Evolutionary conservation across 2,797 vertebrate genomes (phyloP).

Genomic region (Hippocampus kuda): DNA sequence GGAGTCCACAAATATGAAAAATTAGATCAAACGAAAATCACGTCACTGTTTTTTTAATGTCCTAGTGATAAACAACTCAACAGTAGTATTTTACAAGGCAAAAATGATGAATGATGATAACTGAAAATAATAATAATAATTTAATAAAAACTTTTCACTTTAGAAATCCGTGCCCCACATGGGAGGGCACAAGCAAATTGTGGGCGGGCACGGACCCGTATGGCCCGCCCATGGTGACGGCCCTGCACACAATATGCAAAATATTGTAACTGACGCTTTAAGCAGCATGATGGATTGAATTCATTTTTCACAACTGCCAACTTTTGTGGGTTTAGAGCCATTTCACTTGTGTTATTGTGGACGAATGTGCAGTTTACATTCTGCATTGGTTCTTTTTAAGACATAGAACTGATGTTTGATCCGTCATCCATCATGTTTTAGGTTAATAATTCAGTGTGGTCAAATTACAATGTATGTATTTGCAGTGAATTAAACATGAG

Average conservation of each 20-base stretch:
- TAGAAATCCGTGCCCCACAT: too few species aligned
- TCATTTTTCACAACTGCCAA: slow-evolving; percentile 28
- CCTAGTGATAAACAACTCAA: too few species aligned
- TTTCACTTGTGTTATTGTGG: slow-evolving; percentile 31
- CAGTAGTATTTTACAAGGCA: too few species aligned
- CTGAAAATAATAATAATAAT: too few species aligned
- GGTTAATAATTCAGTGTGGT: slow-evolving; percentile 58
- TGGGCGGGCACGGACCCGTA: too few species aligned
- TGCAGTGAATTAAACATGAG: slow-evolving; percentile 65
- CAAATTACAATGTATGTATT: slow-evolving; percentile 65
- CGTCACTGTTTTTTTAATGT: too few species aligned
- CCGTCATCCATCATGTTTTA: slow-evolving; percentile 49
- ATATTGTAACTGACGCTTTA: slow-evolving; percentile 3
- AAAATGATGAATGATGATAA: too few species aligned
- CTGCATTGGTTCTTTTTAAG: slow-evolving; percentile 34
- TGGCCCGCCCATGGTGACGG: too few species aligned
- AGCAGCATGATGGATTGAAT: slow-evolving; percentile 16
- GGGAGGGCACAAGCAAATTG: too few species aligned
- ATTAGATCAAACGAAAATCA: not conserved
- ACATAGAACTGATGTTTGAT: slow-evolving; percentile 44
- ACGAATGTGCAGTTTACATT: slow-evolving; percentile 43
- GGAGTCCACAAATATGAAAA: not conserved
- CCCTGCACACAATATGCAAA: too few species aligned
- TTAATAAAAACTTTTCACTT: too few species aligned
- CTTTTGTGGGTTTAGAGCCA: slow-evolving; percentile 10